Base-by-base conservation (phyloP, 2,888 invertebrate species). In the Nephrotoma flavescens region DNA sequence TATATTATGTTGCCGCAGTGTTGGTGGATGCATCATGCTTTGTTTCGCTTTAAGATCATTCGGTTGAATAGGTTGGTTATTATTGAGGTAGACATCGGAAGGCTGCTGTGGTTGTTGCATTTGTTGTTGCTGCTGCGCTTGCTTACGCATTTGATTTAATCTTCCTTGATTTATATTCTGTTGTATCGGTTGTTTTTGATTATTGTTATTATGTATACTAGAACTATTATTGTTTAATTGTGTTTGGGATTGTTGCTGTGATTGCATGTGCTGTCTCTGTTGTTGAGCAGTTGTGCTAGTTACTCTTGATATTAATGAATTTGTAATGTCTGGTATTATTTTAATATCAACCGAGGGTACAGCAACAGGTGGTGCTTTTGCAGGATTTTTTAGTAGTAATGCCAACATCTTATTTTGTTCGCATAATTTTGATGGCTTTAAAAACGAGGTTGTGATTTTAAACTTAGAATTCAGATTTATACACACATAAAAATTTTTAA, bases 341-440 rank as follows among this genome's bases (percentile, higher is more conserved):
- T 91, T 91, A 19, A 92, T 90, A 86, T 91, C 90, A 86, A 90
- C 88, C 87, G 89, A 89, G 88, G 88, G 88, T 88, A 90, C 91
- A 88, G 90, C 91, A 88, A 89, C 90, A 88, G 89, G 91, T 42
- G 94, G 94, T 90, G 94, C 92, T 90, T 94, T 94, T 89, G 95
- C 94, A 89, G 96, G 95, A 90, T 95, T 95, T 86, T 96, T 96
- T 90, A 97, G 92, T 89, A 97, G 91, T 83, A 95, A 95, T 57
- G 97, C 97, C 88, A 97, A 92, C 95, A 97, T 97, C 91, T 95
- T 95, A 91, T 97, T 97, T 90, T 95, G 95, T 91, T 96, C 95
- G 91, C 96, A 96, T 86, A 97, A 92, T 88, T 95, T 94, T 89
- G 96, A 96, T 87, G 93, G 93, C 41, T 87, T 86, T 71, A 71